Evolutionary conservation across 2,888 invertebrate genomes (phyloP).

Genomic region (Eustalomyia histrio): DNA sequence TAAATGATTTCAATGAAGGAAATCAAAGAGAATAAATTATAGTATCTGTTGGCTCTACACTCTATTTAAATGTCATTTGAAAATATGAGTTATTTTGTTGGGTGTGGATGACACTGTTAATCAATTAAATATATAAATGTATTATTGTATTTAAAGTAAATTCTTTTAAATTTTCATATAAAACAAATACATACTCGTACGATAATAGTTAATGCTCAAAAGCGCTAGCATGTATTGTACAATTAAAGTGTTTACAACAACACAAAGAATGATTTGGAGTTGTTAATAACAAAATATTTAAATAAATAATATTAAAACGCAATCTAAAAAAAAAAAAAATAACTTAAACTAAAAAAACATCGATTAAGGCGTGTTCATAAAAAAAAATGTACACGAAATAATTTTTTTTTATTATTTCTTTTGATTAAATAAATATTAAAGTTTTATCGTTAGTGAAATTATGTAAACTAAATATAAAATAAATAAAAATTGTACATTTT

Average conservation of each 20-base stretch:
- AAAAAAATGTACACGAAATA: conserved; percentile 39
- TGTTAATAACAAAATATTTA: not conserved
- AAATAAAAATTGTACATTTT: not conserved
- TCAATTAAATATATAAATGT: not conserved
- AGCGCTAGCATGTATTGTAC: conserved; percentile 59
- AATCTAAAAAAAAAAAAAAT: conserved; percentile 6
- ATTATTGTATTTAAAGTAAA: conserved; percentile 1
- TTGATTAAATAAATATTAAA: not conserved
- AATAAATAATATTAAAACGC: conserved; percentile 13
- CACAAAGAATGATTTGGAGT: conserved; percentile 20
- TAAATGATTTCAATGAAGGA: too few species aligned
- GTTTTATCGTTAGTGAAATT: not conserved
- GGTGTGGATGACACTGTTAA: too few species aligned
- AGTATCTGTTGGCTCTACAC: too few species aligned
- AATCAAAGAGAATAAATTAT: too few species aligned
- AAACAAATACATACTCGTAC: not conserved
- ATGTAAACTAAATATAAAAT: not conserved
- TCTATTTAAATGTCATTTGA: too few species aligned
- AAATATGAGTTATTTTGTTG: too few species aligned
- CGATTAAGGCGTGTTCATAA: conserved; percentile 29
- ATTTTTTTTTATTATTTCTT: conserved; percentile 24
- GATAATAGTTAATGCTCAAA: conserved; percentile 39
- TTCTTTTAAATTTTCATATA: not conserved
- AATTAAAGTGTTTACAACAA: conserved; percentile 48
- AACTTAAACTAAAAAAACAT: conserved; percentile 38